Percentiles rank a stretch among this genome's conserved stretches.
Conservation (phyloP, 2,888 invertebrate genomes). For the Hecatera dysodea region DNA sequence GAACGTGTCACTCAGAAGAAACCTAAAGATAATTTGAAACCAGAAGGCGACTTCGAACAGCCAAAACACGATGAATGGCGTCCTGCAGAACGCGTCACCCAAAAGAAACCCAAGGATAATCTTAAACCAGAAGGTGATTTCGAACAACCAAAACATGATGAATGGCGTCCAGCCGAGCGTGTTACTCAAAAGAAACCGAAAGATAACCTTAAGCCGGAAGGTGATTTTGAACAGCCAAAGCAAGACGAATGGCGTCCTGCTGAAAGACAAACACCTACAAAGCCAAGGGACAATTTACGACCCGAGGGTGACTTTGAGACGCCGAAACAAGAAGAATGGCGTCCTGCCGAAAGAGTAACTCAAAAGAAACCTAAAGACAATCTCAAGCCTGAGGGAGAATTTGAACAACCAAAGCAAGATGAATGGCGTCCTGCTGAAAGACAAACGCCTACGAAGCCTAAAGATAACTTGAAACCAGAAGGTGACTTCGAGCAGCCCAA, state of each 20-base stretch:
- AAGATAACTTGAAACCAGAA: constrained; percentile 90
- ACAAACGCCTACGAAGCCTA: constrained; percentile 73
- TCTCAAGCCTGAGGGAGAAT: constrained; percentile 80
- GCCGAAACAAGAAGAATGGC: constrained; percentile 80
- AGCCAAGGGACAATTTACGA: neutral
- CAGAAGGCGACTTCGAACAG: constrained; percentile 74
- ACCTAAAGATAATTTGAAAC: constrained; percentile 87
- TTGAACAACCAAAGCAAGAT: constrained; percentile 82
- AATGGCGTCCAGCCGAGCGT: constrained; percentile 31
- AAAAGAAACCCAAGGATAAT: constrained; percentile 27
- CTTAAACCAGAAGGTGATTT: constrained; percentile 31
- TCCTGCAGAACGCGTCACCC: constrained; percentile 15
- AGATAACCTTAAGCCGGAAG: constrained; percentile 31
- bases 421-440: constrained; percentile 87
- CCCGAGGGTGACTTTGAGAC: constrained; percentile 85
- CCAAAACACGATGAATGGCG: constrained; percentile 72
- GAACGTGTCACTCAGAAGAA: constrained; percentile 79
- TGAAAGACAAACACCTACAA: constrained; percentile 77
- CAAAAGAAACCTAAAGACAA: constrained; percentile 71
- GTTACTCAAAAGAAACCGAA: constrained; percentile 16
- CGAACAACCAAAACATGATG: constrained; percentile 30
- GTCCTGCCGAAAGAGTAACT: constrained; percentile 80
- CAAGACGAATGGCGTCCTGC: constrained; percentile 82
- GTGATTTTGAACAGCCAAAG: constrained; percentile 65
- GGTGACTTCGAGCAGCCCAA: constrained; percentile 89